Conservation (phyloP, 2,113 vertebrate genomes). For the Nothocercus julius region DNA sequence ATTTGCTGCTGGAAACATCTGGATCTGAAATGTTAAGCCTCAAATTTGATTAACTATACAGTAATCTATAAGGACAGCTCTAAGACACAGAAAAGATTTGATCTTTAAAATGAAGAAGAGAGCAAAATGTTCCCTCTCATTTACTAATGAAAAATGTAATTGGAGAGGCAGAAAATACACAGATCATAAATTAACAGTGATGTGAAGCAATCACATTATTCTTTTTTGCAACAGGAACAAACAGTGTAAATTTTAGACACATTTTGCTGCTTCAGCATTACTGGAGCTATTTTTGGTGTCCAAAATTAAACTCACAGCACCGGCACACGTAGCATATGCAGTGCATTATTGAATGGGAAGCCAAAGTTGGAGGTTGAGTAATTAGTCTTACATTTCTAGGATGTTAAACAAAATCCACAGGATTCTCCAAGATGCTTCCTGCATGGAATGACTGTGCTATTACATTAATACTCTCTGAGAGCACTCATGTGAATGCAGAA, state of each 20-base stretch:
- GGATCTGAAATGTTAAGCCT: not conserved
- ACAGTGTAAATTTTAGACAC: not conserved
- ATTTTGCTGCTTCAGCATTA: not conserved
- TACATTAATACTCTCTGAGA: not conserved
- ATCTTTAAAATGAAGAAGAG: not conserved
- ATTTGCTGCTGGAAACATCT: slow-evolving; percentile 20
- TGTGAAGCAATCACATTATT: not conserved
- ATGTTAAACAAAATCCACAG: not conserved
- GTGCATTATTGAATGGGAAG: not conserved
- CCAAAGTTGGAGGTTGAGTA: not conserved
- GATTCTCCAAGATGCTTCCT: not conserved
- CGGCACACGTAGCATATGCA: accelerated
- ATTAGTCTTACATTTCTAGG: not conserved
- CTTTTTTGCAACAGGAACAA: not conserved
- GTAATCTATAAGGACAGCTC: not conserved
- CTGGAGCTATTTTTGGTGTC: not conserved
- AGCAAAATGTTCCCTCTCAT: not conserved
- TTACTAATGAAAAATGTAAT: not conserved
- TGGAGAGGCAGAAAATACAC: not conserved
- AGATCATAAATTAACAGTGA: not conserved
- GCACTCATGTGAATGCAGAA: not conserved
- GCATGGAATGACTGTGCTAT: not conserved
- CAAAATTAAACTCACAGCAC: not conserved
- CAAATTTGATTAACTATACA: slow-evolving; percentile 2
- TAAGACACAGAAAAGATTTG: not conserved